Conservation (phyloP, 2,113 vertebrate genomes). For the Microtus ochrogaster region DNA sequence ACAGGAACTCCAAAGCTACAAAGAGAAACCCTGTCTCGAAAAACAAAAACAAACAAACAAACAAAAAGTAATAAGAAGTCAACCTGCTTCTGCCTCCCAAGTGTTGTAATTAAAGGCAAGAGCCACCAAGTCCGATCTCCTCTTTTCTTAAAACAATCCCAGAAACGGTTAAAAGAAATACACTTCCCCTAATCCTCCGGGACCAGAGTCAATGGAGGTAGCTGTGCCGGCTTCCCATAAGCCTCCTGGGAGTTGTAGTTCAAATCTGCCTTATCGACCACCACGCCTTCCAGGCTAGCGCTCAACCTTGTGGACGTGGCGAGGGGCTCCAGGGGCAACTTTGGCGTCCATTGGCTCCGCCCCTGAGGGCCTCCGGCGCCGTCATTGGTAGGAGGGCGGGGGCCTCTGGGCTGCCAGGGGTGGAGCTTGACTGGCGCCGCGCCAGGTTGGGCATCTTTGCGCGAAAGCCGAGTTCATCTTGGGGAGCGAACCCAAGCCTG, state of each 20-base stretch:
- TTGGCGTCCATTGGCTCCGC: not conserved
- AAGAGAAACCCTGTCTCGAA: too few relatives aligned
- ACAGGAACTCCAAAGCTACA: too few relatives aligned
- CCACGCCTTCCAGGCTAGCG: accelerated
- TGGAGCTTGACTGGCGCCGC: not conserved
- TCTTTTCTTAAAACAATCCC: not conserved
- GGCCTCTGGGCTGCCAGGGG: not conserved
- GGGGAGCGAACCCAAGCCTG: not conserved
- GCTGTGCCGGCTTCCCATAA: accelerated
- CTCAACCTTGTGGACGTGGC: constrained; percentile 77
- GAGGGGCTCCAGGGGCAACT: not conserved
- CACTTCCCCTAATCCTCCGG: constrained; percentile 24
- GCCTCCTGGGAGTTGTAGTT: constrained; percentile 73
- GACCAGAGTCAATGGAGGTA: not conserved
- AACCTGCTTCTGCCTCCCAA: not conserved
- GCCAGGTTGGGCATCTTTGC: constrained; percentile 59
- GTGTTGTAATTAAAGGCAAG: not conserved
- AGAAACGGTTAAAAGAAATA: constrained; percentile 11
- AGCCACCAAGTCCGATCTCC: not conserved
- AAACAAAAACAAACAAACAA: too few relatives aligned
- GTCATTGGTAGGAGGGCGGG: constrained; percentile 61
- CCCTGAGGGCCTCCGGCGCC: not conserved
- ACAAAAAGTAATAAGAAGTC: too few relatives aligned
- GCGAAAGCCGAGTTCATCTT: not conserved
- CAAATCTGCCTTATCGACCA: accelerated